These are phyloP conservation scores for Miltochrista miniata DNA, from an alignment of 2,888 invertebrate species.

Conservation along the genomic window DNA sequence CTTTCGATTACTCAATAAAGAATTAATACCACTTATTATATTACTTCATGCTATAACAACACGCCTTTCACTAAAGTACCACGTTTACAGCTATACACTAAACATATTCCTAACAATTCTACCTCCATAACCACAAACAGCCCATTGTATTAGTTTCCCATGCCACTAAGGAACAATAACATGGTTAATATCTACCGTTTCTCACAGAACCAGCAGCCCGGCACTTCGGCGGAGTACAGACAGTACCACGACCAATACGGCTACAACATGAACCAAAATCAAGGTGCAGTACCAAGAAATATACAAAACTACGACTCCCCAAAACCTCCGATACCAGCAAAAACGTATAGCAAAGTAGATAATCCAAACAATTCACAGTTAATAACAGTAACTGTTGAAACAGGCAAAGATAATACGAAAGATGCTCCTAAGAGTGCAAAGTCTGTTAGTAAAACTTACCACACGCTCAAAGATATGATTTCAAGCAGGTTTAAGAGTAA, in stretches of 20 bases:
- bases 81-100: constrained; percentile 44
- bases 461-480: constrained; percentile 92
- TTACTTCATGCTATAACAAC: constrained; percentile 32
- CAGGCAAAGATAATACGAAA: constrained; percentile 81
- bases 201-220: constrained; percentile 79
- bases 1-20: constrained; percentile 20
- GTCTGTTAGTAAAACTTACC: constrained; percentile 91
- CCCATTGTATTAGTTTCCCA: constrained; percentile 62
- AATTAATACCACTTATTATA: constrained; percentile 18
- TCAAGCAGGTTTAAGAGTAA: constrained; percentile 90
- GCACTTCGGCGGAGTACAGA: constrained; percentile 76
- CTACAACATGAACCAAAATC: constrained; percentile 73
- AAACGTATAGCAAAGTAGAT: constrained; percentile 71
- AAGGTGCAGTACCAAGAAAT: constrained; percentile 62
- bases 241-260: constrained; percentile 83
- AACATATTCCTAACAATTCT: constrained; percentile 44
- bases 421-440: constrained; percentile 84
- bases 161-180: constrained; percentile 43
- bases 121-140: constrained; percentile 40
- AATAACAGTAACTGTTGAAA: constrained; percentile 84
- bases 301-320: constrained; percentile 74
- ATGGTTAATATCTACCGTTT: constrained; percentile 36
- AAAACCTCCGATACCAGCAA: constrained; percentile 78
- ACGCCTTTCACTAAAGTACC: constrained; percentile 47
- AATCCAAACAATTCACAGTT: constrained; percentile 75